These are phyloP conservation scores for Sorex maritimensis DNA, from an alignment of 2,797 vertebrate species.

Conservation along the genomic window DNA sequence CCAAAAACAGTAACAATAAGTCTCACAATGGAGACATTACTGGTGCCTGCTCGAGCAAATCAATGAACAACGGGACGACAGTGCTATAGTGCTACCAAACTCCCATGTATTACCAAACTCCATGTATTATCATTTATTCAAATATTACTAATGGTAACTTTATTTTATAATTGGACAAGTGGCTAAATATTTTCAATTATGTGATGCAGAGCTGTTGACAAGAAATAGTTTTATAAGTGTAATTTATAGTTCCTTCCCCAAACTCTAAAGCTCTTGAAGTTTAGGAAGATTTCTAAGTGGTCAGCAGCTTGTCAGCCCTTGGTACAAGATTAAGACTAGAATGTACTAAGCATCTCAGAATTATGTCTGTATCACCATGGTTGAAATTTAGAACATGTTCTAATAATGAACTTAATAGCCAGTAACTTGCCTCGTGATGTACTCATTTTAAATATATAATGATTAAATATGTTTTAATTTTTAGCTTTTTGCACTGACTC, in stretches of 20 bases:
- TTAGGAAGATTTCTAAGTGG: not conserved
- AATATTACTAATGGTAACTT: constrained; percentile 7
- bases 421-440: constrained; percentile 57
- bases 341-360: not conserved
- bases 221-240: constrained; percentile 45
- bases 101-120: not conserved
- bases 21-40: no score
- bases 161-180: constrained; percentile 51
- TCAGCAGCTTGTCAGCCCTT: not conserved
- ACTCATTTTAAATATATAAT: constrained; percentile 76
- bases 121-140: not conserved
- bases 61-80: no score
- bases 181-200: constrained; percentile 45
- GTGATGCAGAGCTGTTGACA: constrained; percentile 27
- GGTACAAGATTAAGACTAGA: not conserved
- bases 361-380: not conserved
- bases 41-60: no score
- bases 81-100: no score
- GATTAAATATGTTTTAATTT: constrained; percentile 86
- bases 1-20: no score
- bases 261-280: not conserved
- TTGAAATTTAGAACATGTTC: constrained; percentile 45
- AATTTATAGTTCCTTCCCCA: not conserved
- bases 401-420: constrained; percentile 72
- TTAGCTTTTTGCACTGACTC: constrained; percentile 94